A percentile compares a stretch with the other conserved stretches of the same genome.
Evolutionary conservation across 2,888 invertebrate genomes (phyloP).

Genomic region (Morpho achilles): DNA sequence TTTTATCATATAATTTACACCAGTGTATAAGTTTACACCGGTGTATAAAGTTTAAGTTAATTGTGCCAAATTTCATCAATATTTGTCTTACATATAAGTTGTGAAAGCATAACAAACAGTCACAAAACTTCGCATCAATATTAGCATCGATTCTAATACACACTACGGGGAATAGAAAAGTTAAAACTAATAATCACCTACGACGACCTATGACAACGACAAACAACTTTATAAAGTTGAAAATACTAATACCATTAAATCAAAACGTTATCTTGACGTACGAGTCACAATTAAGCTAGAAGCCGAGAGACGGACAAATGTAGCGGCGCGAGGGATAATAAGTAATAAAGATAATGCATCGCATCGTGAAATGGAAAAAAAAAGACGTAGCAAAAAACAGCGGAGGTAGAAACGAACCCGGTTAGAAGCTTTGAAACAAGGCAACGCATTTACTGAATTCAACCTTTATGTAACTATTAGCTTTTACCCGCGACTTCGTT

Average conservation of each 20-base stretch:
- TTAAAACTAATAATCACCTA: not conserved
- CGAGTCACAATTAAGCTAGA: conserved; percentile 18
- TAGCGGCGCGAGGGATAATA: conserved; percentile 15
- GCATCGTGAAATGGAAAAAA: conserved; percentile 18
- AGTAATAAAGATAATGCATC: conserved; percentile 25
- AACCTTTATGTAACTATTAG: conserved; percentile 10
- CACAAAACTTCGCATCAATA: too few species aligned
- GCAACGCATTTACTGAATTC: conserved; percentile 9
- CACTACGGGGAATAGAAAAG: not conserved
- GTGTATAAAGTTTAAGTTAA: too few species aligned
- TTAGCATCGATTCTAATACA: too few species aligned
- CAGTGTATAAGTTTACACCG: too few species aligned
- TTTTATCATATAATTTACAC: too few species aligned
- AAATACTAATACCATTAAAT: conserved; percentile 7
- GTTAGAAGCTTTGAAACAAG: not conserved
- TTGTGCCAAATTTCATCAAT: too few species aligned
- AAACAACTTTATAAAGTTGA: conserved; percentile 5
- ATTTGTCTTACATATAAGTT: too few species aligned
- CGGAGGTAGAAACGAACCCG: conserved; percentile 14
- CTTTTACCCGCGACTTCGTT: too few species aligned
- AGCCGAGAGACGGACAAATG: conserved; percentile 13
- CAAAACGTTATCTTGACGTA: conserved; percentile 7
- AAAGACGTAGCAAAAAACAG: conserved; percentile 15
- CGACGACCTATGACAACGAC: conserved; percentile 7
- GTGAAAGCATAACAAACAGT: too few species aligned